These are phyloP conservation scores for Gadus chalcogrammus DNA, from an alignment of 2,113 vertebrate genomes.

Conservation along the genomic window DNA sequence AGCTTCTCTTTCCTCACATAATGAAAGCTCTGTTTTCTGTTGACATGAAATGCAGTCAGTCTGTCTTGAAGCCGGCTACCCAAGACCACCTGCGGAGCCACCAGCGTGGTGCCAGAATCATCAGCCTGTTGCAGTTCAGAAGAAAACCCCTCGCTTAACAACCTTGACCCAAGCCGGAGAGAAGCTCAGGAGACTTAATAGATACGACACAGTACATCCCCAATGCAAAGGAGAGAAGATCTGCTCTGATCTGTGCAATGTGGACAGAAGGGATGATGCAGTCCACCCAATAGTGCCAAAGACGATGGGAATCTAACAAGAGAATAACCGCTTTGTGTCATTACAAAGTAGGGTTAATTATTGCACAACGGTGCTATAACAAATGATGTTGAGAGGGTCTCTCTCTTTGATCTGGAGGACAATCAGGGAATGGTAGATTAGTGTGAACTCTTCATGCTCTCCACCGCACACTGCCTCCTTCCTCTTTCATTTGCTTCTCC, in stretches of 20 bases:
- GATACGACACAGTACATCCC: slow-evolving; percentile 12
- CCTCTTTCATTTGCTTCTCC: slow-evolving; percentile 39
- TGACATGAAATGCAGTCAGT: slow-evolving; percentile 37
- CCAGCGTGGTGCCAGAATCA: slow-evolving; percentile 43
- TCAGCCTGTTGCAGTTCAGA: slow-evolving; percentile 29
- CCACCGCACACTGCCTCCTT: slow-evolving; percentile 32
- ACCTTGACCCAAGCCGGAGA: slow-evolving; percentile 31
- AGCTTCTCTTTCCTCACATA: slow-evolving; percentile 30
- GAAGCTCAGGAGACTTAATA: slow-evolving; percentile 13
- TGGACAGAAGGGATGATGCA: too few species aligned
- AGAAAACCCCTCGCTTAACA: slow-evolving; percentile 46
- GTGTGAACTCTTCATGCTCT: slow-evolving; percentile 42
- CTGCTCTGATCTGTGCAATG: too few species aligned
- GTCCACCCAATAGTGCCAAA: too few species aligned
- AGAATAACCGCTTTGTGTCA: background rate
- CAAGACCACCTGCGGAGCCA: slow-evolving; percentile 50
- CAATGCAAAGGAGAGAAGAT: background rate
- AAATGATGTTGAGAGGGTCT: background rate
- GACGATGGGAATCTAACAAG: too few species aligned
- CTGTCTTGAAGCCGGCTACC: slow-evolving; percentile 41
- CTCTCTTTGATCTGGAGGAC: slow-evolving; percentile 41
- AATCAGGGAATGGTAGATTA: slow-evolving; percentile 36
- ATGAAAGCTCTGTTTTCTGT: slow-evolving; percentile 26
- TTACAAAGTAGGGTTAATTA: slow-evolving; percentile 43
- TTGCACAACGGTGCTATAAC: slow-evolving; percentile 10